Evolutionary conservation across 2,888 invertebrate genomes (phyloP), one percentile per base, ranked within the genome.

Genomic region (Microdon myrmicae): DNA sequence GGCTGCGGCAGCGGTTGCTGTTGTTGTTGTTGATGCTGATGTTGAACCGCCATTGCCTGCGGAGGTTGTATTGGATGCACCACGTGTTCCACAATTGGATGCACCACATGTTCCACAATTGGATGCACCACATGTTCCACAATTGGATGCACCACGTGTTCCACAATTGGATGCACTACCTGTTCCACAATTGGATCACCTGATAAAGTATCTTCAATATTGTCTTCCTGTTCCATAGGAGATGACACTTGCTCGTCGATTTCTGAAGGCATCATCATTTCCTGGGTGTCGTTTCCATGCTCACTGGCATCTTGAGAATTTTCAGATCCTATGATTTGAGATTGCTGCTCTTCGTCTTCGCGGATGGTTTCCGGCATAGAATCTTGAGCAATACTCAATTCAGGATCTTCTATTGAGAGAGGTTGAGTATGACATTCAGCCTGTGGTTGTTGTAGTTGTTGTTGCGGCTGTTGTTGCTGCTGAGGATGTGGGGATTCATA

Each of bases 251-350:
- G 32, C 14, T 5, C 35, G 3, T 5, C 22, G 7, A 47, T 47
- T 37, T 64, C 64, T 2, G 64, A 37, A 5, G 38, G 37, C 4
- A 51, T 16, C 3, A 26, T 37, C 3, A 58, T 29, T 25, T 64
- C 64, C 22, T 64, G 64, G 3, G 41, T 32, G 23, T 64, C 64
- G 14, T 64, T 64, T 7, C 51, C 64, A 10, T 64, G 58, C 4
- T 64, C 64, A 16, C 64, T 67, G 10, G 61, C 64, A n/a, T 53
- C 61, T 29, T 54, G 51, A 17, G 59, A 48, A 6, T 61, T 60
- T 9, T 66, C 66, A 8, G 66, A 66, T 10, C 44, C 59, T 16
- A 55, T 38, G 4, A 43, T 48, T 26, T 48, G 53, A 3, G 48
- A 26, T 2, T 56, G 56, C n/a, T 59, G 67, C 38, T 64, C 58